Conservation (phyloP, 2,113 vertebrate species). For the Siniperca chuatsi region DNA sequence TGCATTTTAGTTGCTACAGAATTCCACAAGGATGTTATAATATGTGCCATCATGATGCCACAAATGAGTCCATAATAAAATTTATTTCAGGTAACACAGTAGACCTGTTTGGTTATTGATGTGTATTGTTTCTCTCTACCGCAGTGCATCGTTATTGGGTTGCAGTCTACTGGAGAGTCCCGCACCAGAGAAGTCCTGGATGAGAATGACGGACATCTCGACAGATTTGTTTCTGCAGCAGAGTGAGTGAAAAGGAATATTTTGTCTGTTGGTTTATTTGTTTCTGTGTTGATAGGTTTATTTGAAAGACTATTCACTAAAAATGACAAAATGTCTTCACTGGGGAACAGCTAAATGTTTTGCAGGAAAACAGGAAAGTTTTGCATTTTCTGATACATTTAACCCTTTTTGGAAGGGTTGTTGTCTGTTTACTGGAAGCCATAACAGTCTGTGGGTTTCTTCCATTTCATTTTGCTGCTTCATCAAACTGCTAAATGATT, state of each 20-base stretch:
- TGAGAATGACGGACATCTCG: constrained; percentile 93
- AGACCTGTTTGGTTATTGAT: background rate
- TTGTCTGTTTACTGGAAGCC: background rate
- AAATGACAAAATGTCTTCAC: background rate
- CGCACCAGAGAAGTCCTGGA: constrained; percentile 96
- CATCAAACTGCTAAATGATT: background rate
- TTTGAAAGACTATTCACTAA: background rate
- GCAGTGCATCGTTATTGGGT: constrained; percentile 95
- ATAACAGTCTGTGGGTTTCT: background rate
- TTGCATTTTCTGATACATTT: background rate
- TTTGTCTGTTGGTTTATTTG: background rate
- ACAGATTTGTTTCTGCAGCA: constrained; percentile 96
- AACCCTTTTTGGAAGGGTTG: background rate
- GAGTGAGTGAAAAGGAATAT: constrained; percentile 86
- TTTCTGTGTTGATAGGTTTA: background rate
- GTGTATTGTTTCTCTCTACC: background rate
- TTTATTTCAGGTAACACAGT: background rate
- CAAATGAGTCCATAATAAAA: background rate
- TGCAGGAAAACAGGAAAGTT: background rate
- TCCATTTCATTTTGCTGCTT: background rate
- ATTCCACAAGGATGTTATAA: background rate
- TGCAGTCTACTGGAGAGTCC: constrained; percentile 97
- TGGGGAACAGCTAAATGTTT: background rate
- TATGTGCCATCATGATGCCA: background rate
- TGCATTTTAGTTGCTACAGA: background rate